phyloP scores from a whole-genome alignment of 2,113 vertebrate species.

The Dromas ardeola region DNA sequence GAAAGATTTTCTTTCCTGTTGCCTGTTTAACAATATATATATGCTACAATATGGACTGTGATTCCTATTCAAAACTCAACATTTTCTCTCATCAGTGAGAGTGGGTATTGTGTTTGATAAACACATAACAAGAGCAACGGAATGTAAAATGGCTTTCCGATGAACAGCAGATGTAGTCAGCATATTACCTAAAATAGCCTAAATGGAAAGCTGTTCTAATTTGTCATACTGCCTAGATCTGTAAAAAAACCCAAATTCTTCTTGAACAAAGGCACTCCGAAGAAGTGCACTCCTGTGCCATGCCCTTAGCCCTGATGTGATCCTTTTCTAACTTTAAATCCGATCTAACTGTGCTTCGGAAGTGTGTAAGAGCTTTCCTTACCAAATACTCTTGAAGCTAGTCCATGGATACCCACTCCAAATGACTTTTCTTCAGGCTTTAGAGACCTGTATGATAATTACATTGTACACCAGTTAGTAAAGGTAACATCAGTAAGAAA shows the following conservation, averaged over 20 bases:
- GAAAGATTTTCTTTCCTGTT: background rate
- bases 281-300: background rate
- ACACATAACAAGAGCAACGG: background rate
- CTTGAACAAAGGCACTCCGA: background rate
- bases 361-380: slow-evolving; percentile 5
- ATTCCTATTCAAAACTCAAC: background rate
- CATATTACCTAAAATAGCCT: background rate
- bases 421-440: slow-evolving; percentile 80
- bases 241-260: background rate
- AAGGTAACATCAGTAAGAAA: background rate
- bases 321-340: background rate
- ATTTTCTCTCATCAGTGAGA: background rate
- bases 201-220: background rate
- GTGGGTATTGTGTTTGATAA: background rate
- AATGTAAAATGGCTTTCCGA: background rate
- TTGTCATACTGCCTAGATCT: background rate
- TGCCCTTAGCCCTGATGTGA: background rate
- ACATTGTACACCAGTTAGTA: background rate
- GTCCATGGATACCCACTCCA: slow-evolving; percentile 76
- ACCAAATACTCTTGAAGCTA: slow-evolving; percentile 76
- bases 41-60: background rate
- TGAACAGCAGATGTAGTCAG: background rate
- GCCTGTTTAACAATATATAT: background rate
- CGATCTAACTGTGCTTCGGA: background rate
- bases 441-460: slow-evolving; percentile 64